Conservation (phyloP, 1,140 invertebrate genomes). For the Phenacoccus solenopsis region DNA sequence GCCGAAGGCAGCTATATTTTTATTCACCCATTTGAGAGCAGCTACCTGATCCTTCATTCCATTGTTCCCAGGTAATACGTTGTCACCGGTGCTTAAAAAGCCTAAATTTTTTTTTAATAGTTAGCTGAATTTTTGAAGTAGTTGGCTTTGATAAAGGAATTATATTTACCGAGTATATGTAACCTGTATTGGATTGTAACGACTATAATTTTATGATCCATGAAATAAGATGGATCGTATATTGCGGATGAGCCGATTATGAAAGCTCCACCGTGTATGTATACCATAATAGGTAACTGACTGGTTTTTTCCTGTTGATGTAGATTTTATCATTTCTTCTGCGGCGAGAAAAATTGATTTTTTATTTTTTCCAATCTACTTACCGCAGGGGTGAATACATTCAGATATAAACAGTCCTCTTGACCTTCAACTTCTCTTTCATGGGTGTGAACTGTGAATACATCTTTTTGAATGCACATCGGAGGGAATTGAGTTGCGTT, state of each 20-base stretch:
- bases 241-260: slow-evolving; percentile 38
- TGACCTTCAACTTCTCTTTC: slow-evolving; percentile 25
- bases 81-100: slow-evolving; percentile 52
- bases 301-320: too few relatives aligned
- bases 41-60: slow-evolving; percentile 57
- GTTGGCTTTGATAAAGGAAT: too few relatives aligned
- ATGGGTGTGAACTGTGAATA: too few relatives aligned
- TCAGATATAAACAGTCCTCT: slow-evolving; percentile 43
- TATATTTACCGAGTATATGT: slow-evolving; percentile 45
- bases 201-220: slow-evolving; percentile 59
- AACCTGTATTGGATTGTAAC: slow-evolving; percentile 70
- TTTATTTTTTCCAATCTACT: too few relatives aligned
- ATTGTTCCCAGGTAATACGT: slow-evolving; percentile 48
- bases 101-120: too few relatives aligned
- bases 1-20: slow-evolving; percentile 60
- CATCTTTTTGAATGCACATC: too few relatives aligned
- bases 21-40: slow-evolving; percentile 54
- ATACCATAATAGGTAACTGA: slow-evolving; percentile 45
- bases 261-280: slow-evolving; percentile 50
- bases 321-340: too few relatives aligned
- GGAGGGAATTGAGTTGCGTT: slow-evolving; percentile 24
- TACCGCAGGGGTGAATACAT: slow-evolving; percentile 40
- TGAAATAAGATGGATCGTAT: slow-evolving; percentile 54
- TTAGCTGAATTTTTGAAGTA: too few relatives aligned
- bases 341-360: too few relatives aligned